Conservation (phyloP, 2,113 vertebrate species). For the Bos taurus region ARS-UCD2.0 NC_037333.1:61612001-61612500, state of each 20-base stretch:
- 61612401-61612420: background rate
- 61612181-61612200: background rate
- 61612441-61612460: background rate
- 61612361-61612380: background rate
- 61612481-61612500: background rate
- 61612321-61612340: background rate
- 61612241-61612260: conserved; percentile 35
- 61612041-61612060: background rate
- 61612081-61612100: background rate
- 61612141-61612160: background rate
- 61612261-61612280: background rate
- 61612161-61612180: background rate
- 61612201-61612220: background rate
- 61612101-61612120: too few relatives aligned
- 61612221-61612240: background rate
- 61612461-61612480: background rate
- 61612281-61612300: background rate
- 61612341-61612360: background rate
- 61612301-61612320: too few relatives aligned
- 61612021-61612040: background rate
- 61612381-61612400: background rate
- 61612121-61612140: too few relatives aligned
- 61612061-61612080: background rate
- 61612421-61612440: background rate
- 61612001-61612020: background rate